Percentiles rank a stretch among this genome's conserved stretches.
Conservation (phyloP, 2,113 vertebrate genomes). For the Loxodonta africana region DNA sequence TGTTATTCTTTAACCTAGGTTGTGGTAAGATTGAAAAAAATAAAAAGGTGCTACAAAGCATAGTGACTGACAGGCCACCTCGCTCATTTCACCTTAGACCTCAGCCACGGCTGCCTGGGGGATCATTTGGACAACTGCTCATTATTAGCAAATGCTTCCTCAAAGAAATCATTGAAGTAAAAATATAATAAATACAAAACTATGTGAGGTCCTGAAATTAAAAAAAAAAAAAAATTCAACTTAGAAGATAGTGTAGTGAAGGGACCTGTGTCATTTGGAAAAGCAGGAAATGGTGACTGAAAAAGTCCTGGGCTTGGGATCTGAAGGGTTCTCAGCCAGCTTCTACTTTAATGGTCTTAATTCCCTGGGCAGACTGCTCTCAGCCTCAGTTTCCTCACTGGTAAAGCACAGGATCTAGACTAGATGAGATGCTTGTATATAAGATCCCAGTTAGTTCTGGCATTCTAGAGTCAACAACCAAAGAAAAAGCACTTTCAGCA, state of each 20-base stretch:
- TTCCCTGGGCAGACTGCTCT: too few species aligned
- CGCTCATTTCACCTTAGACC: background rate
- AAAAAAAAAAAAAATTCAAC: background rate
- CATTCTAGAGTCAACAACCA: background rate
- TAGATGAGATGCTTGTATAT: rapidly evolving
- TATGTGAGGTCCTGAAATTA: background rate
- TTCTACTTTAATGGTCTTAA: background rate
- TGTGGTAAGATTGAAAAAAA: background rate
- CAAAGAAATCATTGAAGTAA: background rate
- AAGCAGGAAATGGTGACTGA: too few species aligned
- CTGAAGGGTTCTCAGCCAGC: background rate
- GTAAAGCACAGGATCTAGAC: background rate
- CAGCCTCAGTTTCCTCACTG: background rate
- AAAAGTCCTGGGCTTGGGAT: background rate
- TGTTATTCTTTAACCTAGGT: background rate
- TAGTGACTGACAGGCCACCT: background rate
- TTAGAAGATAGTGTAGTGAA: background rate
- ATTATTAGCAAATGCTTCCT: background rate
- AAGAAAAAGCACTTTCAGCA: background rate
- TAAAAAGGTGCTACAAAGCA: background rate
- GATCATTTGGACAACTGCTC: background rate
- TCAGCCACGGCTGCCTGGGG: background rate
- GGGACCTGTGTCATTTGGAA: background rate
- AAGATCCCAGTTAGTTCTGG: too few species aligned
- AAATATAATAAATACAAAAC: background rate